phyloP scores from a whole-genome alignment of 2,888 invertebrate species.

The Scelioninae gen. 1 region DNA sequence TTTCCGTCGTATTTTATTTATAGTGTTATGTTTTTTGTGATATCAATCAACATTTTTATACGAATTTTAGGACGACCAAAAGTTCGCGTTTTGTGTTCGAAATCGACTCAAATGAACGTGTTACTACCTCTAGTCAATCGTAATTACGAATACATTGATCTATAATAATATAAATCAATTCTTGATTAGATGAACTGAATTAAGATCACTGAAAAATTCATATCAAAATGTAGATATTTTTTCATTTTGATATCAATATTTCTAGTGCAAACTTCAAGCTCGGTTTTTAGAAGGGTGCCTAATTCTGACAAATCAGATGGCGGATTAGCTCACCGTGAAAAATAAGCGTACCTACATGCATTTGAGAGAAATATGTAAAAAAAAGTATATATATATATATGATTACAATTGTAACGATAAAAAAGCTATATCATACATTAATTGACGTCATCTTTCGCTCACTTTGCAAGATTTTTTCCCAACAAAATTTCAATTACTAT shows the following conservation, averaged over 20 bases:
- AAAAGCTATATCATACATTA: constrained; percentile 30
- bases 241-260: too few species aligned
- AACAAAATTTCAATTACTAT: not conserved
- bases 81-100: constrained; percentile 20
- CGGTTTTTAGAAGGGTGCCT: constrained; percentile 50
- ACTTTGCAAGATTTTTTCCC: constrained; percentile 3
- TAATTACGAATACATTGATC: constrained; percentile 26
- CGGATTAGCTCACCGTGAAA: constrained; percentile 45
- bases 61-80: constrained; percentile 21
- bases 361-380: constrained; percentile 52
- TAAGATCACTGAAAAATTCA: not conserved
- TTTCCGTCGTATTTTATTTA: not conserved
- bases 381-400: constrained; percentile 3
- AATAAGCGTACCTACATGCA: constrained; percentile 53
- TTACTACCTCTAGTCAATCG: constrained; percentile 61
- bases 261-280: not conserved
- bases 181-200: not conserved
- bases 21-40: constrained; percentile 22
- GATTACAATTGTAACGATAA: constrained; percentile 13
- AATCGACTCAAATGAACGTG: constrained; percentile 36
- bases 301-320: constrained; percentile 66
- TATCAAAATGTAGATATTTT: too few species aligned
- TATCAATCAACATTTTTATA: constrained; percentile 29
- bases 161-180: constrained; percentile 9
- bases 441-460: constrained; percentile 3